Percentiles rank a stretch among this genome's conserved stretches.
Evolutionary conservation across 2,797 vertebrate species (phyloP).

Genomic region (Eidolon dupreanum): DNA sequence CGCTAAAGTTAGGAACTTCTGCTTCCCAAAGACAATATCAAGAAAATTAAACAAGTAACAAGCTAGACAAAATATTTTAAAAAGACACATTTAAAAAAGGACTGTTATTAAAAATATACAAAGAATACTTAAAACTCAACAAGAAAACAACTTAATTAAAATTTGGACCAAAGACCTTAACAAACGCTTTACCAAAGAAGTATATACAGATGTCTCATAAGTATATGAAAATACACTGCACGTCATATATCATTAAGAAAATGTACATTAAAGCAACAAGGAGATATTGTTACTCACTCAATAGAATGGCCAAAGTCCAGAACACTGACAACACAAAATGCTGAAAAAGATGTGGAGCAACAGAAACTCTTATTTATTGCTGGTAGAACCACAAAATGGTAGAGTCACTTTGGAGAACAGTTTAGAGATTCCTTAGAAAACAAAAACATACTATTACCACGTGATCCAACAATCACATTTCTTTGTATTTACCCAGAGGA

Average conservation of each 20-base stretch:
- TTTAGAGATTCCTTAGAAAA: not conserved
- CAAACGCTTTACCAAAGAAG: not conserved
- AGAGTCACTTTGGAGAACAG: not conserved
- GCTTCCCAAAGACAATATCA: not conserved
- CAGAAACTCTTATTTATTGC: not conserved
- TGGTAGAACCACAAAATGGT: not conserved
- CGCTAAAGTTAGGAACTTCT: too few species aligned
- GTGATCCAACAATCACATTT: not conserved
- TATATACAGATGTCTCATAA: not conserved
- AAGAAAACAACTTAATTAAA: not conserved
- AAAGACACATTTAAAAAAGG: not conserved
- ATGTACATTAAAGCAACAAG: not conserved
- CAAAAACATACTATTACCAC: not conserved
- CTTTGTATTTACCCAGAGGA: not conserved
- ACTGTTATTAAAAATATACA: not conserved
- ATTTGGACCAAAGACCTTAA: not conserved
- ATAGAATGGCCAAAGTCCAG: not conserved
- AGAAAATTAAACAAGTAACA: not conserved
- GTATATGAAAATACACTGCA: not conserved
- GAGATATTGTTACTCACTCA: not conserved
- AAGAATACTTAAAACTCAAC: not conserved
- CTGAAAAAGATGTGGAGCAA: not conserved
- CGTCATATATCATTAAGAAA: not conserved
- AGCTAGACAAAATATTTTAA: not conserved
- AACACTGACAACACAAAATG: not conserved